Evolutionary conservation across 2,113 vertebrate species (phyloP).

Genomic region (Cheirogaleus medius): DNA sequence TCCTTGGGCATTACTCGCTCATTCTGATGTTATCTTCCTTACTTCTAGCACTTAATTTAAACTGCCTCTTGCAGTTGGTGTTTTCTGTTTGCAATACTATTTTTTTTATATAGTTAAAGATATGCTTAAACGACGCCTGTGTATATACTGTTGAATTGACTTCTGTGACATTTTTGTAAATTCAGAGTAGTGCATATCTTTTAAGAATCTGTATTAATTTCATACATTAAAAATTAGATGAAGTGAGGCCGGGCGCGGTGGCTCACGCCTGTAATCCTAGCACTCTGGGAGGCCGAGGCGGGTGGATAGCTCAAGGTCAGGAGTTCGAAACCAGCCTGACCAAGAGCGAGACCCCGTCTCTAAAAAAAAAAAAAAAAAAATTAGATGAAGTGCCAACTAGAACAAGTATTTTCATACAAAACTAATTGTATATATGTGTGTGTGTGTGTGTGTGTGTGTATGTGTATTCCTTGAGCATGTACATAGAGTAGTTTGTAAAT

Average conservation of each 20-base stretch:
- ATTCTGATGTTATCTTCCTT: conserved; percentile 85
- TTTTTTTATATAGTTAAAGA: conserved; percentile 55
- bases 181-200: conserved; percentile 92
- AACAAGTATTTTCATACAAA: conserved; percentile 75
- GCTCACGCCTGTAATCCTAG: no score
- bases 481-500: conserved; percentile 57
- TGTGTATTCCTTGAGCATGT: not conserved
- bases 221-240: conserved; percentile 77
- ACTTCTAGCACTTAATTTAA: conserved; percentile 85
- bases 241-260: no score
- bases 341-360: no score
- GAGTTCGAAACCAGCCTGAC: no score
- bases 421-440: not conserved
- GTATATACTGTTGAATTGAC: conserved; percentile 88
- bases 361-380: no score
- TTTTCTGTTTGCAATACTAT: conserved; percentile 82
- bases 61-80: conserved; percentile 84
- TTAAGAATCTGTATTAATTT: conserved; percentile 80
- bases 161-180: conserved; percentile 96
- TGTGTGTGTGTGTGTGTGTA: no score
- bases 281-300: no score
- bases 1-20: conserved; percentile 91
- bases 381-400: conserved; percentile 72
- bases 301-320: no score
- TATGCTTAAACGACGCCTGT: not conserved